phyloP scores from a whole-genome alignment of 2,113 vertebrate species.

The Ctenomys sociabilis region DNA sequence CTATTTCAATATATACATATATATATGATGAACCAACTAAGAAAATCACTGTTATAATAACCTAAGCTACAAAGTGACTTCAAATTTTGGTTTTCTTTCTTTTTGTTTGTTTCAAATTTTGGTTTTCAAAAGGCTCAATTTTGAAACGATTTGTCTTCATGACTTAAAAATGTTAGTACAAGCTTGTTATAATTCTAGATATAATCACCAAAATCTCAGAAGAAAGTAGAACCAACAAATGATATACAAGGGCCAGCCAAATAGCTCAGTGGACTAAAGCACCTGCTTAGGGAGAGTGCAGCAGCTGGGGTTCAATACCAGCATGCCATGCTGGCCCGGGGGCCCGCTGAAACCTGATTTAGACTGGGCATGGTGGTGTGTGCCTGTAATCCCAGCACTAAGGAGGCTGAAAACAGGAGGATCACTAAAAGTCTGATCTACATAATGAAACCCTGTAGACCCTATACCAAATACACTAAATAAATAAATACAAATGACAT shows the following conservation, averaged over 20 bases:
- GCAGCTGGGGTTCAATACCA: too few species aligned
- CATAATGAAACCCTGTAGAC: too few species aligned
- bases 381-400: too few species aligned
- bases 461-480: too few species aligned
- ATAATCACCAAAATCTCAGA: slow-evolving; percentile 25
- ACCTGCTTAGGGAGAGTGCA: too few species aligned
- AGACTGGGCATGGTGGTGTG: too few species aligned
- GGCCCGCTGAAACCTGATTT: too few species aligned
- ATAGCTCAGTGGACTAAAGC: too few species aligned
- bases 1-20: slow-evolving; percentile 66
- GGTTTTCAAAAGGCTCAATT: slow-evolving; percentile 39
- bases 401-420: too few species aligned
- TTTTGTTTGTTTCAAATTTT: not conserved
- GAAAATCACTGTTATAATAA: not conserved
- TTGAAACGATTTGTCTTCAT: not conserved
- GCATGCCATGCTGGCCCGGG: too few species aligned
- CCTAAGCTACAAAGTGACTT: slow-evolving; percentile 54
- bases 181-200: slow-evolving; percentile 46
- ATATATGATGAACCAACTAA: slow-evolving; percentile 3
- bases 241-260: not conserved
- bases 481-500: not conserved
- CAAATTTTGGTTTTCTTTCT: slow-evolving; percentile 36
- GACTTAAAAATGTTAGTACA: slow-evolving; percentile 46
- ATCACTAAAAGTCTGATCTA: too few species aligned
- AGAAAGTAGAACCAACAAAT: slow-evolving; percentile 39